Evolutionary conservation across 2,888 invertebrate species (phyloP).

Genomic region (Nemoura dubitans): DNA sequence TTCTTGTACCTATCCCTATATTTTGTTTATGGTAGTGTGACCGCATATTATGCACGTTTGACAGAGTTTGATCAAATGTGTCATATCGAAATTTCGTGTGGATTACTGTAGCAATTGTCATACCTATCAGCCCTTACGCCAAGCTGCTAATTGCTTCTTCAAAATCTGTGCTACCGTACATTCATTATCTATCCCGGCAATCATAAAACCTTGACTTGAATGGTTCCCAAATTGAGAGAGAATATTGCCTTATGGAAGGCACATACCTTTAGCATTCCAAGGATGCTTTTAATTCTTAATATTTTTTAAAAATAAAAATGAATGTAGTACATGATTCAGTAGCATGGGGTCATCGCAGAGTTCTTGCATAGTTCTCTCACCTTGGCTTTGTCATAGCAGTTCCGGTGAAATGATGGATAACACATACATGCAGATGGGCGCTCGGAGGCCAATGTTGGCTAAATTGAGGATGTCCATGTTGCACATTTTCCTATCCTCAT

Average conservation of each 20-base stretch:
- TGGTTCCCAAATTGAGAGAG: background rate
- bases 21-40: too few relatives aligned
- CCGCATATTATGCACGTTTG: too few relatives aligned
- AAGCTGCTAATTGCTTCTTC: too few relatives aligned
- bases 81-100: too few relatives aligned
- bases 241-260: background rate
- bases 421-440: background rate
- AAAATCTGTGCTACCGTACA: too few relatives aligned
- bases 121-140: too few relatives aligned
- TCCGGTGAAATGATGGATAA: background rate
- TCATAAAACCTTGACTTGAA: too few relatives aligned
- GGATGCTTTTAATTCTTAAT: background rate
- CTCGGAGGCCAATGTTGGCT: background rate
- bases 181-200: too few relatives aligned
- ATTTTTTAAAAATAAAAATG: background rate
- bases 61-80: too few relatives aligned
- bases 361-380: background rate
- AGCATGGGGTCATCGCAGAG: background rate
- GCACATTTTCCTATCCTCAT: background rate
- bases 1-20: too few relatives aligned
- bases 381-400: constrained; percentile 1
- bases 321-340: background rate
- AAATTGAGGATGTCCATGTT: background rate
- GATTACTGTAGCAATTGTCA: too few relatives aligned
- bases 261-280: background rate